Percentiles rank a stretch among this genome's conserved stretches.
Evolutionary conservation across 2,888 invertebrate species (phyloP).

Genomic region (Sarcophaga caerulescens): DNA sequence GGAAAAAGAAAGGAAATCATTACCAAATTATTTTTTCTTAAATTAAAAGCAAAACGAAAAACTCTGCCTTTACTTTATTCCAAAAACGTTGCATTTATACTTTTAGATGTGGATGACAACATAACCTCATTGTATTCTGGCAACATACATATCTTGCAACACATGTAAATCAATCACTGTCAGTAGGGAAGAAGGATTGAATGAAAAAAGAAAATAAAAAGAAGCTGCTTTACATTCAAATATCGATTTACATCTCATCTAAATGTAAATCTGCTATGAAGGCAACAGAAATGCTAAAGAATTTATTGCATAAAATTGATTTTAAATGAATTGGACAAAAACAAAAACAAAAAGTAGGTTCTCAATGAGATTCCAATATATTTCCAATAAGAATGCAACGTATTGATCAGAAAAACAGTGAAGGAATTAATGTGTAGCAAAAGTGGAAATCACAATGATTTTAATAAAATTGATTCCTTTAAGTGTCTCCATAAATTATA

Average conservation of each 20-base stretch:
- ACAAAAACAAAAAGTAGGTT: too few relatives aligned
- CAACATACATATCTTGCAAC: neutral
- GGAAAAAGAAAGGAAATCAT: too few relatives aligned
- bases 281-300: neutral
- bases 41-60: neutral
- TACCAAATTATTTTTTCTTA: too few relatives aligned
- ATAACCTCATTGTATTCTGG: constrained; percentile 1
- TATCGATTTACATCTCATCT: neutral
- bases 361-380: too few relatives aligned
- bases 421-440: too few relatives aligned
- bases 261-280: neutral
- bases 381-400: too few relatives aligned
- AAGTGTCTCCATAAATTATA: neutral
- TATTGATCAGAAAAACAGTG: too few relatives aligned
- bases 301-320: neutral
- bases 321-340: neutral
- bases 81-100: neutral
- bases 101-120: neutral
- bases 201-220: neutral
- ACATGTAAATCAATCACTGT: constrained; percentile 36
- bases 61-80: neutral
- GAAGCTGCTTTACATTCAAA: constrained; percentile 7
- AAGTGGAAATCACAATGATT: neutral
- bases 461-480: neutral
- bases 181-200: neutral